Conservation (phyloP, 2,113 vertebrate genomes). For the Salvelinus fontinalis region DNA sequence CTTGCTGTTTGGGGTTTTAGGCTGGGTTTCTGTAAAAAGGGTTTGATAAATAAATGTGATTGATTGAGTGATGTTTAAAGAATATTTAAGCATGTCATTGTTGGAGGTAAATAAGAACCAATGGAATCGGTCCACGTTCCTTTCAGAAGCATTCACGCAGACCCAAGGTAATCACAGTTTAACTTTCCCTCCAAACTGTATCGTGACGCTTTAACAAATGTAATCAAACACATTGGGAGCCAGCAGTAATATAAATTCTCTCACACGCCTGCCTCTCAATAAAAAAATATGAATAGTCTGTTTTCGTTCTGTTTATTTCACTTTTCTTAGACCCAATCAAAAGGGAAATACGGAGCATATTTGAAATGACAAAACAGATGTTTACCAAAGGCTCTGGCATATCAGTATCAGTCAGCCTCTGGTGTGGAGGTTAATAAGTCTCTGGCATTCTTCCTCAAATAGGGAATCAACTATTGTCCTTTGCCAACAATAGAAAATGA, state of each 20-base stretch:
- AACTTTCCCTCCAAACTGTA: conserved; percentile 43
- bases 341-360: conserved; percentile 26
- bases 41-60: too few relatives aligned
- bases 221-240: conserved; percentile 43
- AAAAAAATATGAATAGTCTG: conserved; percentile 26
- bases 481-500: background rate
- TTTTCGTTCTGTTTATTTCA: conserved; percentile 21
- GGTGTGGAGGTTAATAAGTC: background rate
- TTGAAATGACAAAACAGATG: conserved; percentile 8
- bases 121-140: conserved; percentile 26
- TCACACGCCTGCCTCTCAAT: conserved; percentile 27
- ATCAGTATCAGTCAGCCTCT: background rate
- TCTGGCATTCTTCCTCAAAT: background rate
- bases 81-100: conserved; percentile 34
- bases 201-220: conserved; percentile 47
- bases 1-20: too few relatives aligned
- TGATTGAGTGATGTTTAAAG: conserved; percentile 6
- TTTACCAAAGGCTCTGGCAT: background rate
- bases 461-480: background rate
- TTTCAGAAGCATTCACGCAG: conserved; percentile 38
- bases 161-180: conserved; percentile 48
- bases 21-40: too few relatives aligned
- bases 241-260: conserved; percentile 25
- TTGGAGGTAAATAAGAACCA: conserved; percentile 33
- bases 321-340: conserved; percentile 23